Conservation (phyloP, 1,140 invertebrate genomes). For the Brachionus manjavacas region DNA sequence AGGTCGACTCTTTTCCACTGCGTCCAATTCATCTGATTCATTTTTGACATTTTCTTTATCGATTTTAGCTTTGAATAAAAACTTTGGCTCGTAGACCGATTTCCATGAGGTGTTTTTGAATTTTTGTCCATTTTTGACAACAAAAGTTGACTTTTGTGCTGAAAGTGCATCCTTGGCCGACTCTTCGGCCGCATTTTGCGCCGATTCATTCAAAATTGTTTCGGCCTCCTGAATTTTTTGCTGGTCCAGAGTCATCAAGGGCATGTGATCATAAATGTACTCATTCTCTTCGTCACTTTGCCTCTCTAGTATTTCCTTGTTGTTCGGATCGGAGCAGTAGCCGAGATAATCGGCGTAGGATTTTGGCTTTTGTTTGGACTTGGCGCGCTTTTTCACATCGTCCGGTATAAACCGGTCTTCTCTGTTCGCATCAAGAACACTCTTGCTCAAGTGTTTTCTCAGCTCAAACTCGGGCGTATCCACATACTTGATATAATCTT, state of each 20-base stretch:
- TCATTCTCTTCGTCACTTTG: conserved; percentile 37
- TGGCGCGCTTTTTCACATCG: not conserved
- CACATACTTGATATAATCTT: conserved; percentile 16
- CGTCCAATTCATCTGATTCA: not conserved
- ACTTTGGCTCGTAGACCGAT: conserved; percentile 15
- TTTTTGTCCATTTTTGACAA: conserved; percentile 27
- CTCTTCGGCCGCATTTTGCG: not conserved
- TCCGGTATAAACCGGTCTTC: not conserved
- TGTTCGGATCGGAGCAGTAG: not conserved
- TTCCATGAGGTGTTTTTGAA: not conserved
- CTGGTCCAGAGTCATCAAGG: conserved; percentile 15
- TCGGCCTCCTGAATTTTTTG: not conserved
- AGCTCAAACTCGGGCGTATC: conserved; percentile 31
- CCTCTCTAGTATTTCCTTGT: conserved; percentile 23
- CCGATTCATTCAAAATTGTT: not conserved
- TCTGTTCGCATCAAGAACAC: not conserved
- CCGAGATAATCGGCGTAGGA: conserved; percentile 2
- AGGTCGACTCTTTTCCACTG: not conserved
- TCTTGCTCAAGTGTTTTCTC: not conserved
- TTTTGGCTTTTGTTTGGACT: not conserved
- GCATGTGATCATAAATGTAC: conserved; percentile 22
- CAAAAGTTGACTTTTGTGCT: not conserved
- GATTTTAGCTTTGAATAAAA: not conserved
- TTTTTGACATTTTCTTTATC: not conserved
- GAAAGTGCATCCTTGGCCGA: not conserved